Evolutionary conservation across 2,113 vertebrate genomes (phyloP).

Genomic region (Leucosticte australis): DNA sequence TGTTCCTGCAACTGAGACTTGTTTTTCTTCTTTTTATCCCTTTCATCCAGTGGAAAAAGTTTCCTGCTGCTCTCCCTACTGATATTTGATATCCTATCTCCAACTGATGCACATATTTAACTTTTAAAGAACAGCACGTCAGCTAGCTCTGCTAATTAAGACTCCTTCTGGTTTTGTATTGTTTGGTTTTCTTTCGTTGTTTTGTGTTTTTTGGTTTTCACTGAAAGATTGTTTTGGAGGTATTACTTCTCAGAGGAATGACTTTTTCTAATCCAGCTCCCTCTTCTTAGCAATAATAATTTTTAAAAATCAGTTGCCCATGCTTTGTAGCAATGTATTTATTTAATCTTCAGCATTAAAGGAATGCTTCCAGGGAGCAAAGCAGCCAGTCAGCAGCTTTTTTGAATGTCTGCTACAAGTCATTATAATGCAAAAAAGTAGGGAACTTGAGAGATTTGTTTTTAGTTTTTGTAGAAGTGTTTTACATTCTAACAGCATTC

Average conservation of each 20-base stretch:
- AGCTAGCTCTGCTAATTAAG: conserved; percentile 9
- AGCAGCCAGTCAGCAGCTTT: not conserved
- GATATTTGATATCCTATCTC: conserved; percentile 49
- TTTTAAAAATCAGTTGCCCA: not conserved
- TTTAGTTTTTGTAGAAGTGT: not conserved
- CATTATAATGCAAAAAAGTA: not conserved
- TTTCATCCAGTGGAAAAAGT: conserved; percentile 40
- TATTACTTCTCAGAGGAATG: not conserved
- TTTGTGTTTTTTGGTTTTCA: not conserved
- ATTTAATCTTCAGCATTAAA: not conserved
- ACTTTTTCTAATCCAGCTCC: not conserved
- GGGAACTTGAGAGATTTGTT: not conserved
- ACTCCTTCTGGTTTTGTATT: not conserved
- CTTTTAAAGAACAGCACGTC: conserved; percentile 24
- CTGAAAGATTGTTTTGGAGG: not conserved
- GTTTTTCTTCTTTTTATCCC: conserved; percentile 48
- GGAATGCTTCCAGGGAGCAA: not conserved
- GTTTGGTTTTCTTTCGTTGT: not conserved
- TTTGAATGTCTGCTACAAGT: not conserved
- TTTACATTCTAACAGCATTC: not conserved
- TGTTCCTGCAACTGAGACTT: not conserved
- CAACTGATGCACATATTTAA: not conserved
- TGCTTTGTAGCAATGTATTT: not conserved
- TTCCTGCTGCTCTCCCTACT: conserved; percentile 12
- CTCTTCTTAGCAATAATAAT: not conserved